phyloP scores from a whole-genome alignment of 2,888 invertebrate species.

The Harpalus rufipes region DNA sequence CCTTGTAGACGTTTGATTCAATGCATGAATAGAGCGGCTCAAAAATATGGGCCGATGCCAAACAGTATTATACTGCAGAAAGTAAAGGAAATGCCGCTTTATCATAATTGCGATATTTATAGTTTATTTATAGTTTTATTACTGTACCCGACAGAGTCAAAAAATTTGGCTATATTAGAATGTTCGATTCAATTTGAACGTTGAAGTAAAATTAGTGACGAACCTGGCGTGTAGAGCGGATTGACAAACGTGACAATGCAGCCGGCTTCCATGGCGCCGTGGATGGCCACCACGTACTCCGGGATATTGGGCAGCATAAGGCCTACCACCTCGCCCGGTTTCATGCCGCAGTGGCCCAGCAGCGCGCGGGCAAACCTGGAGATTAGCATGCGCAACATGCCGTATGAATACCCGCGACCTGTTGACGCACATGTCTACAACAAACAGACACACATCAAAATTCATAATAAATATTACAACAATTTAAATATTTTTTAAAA shows the following conservation, averaged over 20 bases:
- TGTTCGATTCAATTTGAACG: no score
- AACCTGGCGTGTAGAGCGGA: conserved; percentile 84
- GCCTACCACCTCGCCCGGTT: conserved; percentile 83
- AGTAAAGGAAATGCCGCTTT: no score
- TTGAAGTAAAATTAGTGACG: conserved; percentile 62
- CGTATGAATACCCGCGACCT: conserved; percentile 83
- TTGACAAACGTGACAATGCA: conserved; percentile 84
- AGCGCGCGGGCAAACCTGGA: conserved; percentile 81
- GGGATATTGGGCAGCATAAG: conserved; percentile 85
- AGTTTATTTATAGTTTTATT: no score
- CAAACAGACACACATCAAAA: conserved; percentile 23
- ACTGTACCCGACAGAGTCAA: no score
- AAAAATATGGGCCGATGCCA: no score
- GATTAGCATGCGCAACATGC: conserved; percentile 80
- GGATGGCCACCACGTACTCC: conserved; percentile 83
- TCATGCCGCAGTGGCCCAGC: conserved; percentile 79
- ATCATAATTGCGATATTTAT: no score
- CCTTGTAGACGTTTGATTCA: no score
- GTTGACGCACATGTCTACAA: conserved; percentile 84
- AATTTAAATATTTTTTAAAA: no score
- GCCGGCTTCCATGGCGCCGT: conserved; percentile 84
- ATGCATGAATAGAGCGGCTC: no score
- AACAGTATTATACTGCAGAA: no score
- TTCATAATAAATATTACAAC: no score
- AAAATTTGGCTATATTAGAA: no score